Evolutionary conservation across 2,113 vertebrate genomes (phyloP).

Genomic region (Cyanistes caeruleus): DNA sequence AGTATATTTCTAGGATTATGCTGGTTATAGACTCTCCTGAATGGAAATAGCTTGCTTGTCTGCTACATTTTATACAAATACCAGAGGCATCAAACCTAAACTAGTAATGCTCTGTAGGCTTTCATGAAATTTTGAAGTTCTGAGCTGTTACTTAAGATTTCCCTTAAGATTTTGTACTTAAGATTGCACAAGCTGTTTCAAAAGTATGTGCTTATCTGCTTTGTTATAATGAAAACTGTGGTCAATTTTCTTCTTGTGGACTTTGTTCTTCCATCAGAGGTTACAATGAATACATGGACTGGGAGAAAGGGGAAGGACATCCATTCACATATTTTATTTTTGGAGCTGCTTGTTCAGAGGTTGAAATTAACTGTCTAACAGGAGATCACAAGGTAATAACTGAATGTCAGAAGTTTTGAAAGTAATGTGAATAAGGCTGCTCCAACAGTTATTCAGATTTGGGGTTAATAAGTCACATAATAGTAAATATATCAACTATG

Average conservation of each 20-base stretch:
- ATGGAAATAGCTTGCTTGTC: not conserved
- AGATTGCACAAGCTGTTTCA: not conserved
- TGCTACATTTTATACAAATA: not conserved
- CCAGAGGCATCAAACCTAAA: not conserved
- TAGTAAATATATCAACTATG: not conserved
- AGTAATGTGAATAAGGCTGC: not conserved
- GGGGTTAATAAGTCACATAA: not conserved
- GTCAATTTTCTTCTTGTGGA: not conserved
- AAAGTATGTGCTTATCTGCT: not conserved
- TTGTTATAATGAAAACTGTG: not conserved
- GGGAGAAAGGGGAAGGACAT: slow-evolving; percentile 85
- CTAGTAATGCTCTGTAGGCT: not conserved
- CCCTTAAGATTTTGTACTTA: not conserved
- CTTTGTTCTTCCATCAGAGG: slow-evolving; percentile 74
- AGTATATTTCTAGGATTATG: not conserved
- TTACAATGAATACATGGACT: slow-evolving; percentile 80
- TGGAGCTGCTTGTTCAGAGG: slow-evolving; percentile 85
- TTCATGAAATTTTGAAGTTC: not conserved
- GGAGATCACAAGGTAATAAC: slow-evolving; percentile 87
- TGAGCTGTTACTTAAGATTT: not conserved
- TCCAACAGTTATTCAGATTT: not conserved
- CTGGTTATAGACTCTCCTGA: not conserved
- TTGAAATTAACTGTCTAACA: slow-evolving; percentile 90
- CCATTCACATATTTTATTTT: slow-evolving; percentile 83
- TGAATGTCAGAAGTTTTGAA: not conserved